phyloP scores from a whole-genome alignment of 2,113 vertebrate genomes.

The cattle (Bos taurus) region DNA sequence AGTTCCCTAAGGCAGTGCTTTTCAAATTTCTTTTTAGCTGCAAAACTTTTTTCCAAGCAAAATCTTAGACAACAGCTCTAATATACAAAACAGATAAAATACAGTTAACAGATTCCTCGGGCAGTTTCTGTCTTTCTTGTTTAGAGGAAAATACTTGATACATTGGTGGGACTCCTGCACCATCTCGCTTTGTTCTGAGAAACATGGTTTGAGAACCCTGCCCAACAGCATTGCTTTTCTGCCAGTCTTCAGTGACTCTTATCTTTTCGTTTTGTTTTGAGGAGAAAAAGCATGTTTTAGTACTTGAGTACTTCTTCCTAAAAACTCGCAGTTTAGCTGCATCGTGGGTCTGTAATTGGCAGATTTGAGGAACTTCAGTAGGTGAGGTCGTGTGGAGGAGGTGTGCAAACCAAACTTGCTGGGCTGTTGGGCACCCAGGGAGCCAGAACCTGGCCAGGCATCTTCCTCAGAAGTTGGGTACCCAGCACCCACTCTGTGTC shows the following conservation, averaged over 20 bases:
- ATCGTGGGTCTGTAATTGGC: background rate
- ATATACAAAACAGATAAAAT: background rate
- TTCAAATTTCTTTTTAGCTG: conserved; percentile 2
- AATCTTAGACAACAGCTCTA: background rate
- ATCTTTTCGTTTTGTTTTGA: background rate
- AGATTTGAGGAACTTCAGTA: background rate
- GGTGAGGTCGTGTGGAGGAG: background rate
- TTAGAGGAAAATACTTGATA: background rate
- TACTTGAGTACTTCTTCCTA: background rate
- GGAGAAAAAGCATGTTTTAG: background rate
- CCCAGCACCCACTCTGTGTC: accelerated
- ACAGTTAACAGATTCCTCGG: background rate
- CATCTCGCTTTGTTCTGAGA: background rate
- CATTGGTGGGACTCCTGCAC: accelerated
- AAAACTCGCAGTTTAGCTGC: background rate
- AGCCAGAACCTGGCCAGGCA: background rate
- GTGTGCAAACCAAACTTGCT: background rate
- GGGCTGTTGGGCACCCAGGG: accelerated
- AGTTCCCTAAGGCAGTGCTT: conserved; percentile 9
- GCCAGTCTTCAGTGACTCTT: background rate
- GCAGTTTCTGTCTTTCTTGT: background rate
- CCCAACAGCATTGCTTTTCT: background rate
- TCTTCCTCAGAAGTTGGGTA: background rate
- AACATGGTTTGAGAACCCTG: background rate
- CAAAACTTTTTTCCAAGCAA: background rate